Evolutionary conservation across 1,140 invertebrate genomes (phyloP).

Genomic region (Odontomachus brunneus): DNA sequence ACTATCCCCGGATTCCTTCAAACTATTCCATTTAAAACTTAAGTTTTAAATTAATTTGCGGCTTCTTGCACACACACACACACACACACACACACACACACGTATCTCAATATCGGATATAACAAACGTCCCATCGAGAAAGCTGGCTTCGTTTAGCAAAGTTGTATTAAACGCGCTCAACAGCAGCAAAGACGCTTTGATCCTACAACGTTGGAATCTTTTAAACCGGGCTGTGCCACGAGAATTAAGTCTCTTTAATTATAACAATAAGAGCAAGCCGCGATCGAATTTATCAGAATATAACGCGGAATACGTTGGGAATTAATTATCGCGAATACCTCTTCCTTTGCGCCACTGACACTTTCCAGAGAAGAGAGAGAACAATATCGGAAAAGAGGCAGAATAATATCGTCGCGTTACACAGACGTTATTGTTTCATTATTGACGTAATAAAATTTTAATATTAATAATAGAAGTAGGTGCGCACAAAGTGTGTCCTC

Average conservation of each 20-base stretch:
- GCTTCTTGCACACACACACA: too few species aligned
- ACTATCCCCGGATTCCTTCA: too few species aligned
- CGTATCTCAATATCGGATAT: not conserved
- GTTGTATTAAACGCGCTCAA: not conserved
- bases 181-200: too few species aligned
- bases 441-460: constrained; percentile 9
- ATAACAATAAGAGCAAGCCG: too few species aligned
- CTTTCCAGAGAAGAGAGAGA: not conserved
- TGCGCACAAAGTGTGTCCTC: not conserved
- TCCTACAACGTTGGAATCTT: too few species aligned
- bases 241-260: too few species aligned
- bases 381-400: too few species aligned
- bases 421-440: constrained; percentile 2
- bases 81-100: too few species aligned
- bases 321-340: constrained; percentile 2
- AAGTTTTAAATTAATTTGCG: constrained; percentile 6
- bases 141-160: not conserved
- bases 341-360: not conserved
- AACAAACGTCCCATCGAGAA: not conserved
- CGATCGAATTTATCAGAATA: too few species aligned
- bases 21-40: constrained; percentile 25
- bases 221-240: too few species aligned
- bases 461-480: not conserved
- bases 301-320: not conserved
- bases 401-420: not conserved